phyloP scores from a whole-genome alignment of 1,140 invertebrate species.

The Elymnias hypermnestra region DNA sequence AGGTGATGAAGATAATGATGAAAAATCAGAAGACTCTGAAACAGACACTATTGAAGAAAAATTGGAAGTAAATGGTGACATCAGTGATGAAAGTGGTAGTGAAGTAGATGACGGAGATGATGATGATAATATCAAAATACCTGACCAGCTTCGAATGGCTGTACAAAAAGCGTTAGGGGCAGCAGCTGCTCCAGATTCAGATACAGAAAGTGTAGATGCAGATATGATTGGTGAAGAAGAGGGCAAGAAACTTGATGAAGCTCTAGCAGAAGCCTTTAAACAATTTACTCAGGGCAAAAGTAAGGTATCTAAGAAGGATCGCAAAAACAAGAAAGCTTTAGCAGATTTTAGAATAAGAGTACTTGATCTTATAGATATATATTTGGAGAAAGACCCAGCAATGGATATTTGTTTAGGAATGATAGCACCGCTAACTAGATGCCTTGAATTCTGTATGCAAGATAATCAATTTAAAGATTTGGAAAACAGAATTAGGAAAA shows the following conservation, averaged over 20 bases:
- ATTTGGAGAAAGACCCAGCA: constrained; percentile 80
- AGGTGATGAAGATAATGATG: constrained; percentile 29
- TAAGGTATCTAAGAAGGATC: constrained; percentile 79
- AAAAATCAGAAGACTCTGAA: constrained; percentile 24
- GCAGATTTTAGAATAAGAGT: constrained; percentile 83
- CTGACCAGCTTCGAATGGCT: constrained; percentile 80
- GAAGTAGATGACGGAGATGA: constrained; percentile 66
- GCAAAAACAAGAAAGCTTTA: constrained; percentile 79
- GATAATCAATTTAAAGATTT: constrained; percentile 82
- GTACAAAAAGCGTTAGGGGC: constrained; percentile 80
- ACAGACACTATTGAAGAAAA: constrained; percentile 34
- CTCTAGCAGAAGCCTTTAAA: constrained; percentile 83
- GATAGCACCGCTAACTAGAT: constrained; percentile 79
- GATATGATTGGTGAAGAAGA: constrained; percentile 86
- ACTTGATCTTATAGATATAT: constrained; percentile 83
- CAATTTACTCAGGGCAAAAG: constrained; percentile 78
- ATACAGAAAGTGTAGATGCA: constrained; percentile 84
- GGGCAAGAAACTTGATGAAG: constrained; percentile 82
- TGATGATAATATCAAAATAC: constrained; percentile 79
- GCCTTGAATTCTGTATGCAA: constrained; percentile 81
- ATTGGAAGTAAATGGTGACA: constrained; percentile 62
- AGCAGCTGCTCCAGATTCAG: constrained; percentile 74
- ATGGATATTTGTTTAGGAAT: constrained; percentile 82
- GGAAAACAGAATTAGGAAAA: constrained; percentile 78
- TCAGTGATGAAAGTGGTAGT: constrained; percentile 48